Base-by-base conservation (phyloP, 2,113 vertebrate genomes). In the Ictidomys tridecemlineatus region DNA sequence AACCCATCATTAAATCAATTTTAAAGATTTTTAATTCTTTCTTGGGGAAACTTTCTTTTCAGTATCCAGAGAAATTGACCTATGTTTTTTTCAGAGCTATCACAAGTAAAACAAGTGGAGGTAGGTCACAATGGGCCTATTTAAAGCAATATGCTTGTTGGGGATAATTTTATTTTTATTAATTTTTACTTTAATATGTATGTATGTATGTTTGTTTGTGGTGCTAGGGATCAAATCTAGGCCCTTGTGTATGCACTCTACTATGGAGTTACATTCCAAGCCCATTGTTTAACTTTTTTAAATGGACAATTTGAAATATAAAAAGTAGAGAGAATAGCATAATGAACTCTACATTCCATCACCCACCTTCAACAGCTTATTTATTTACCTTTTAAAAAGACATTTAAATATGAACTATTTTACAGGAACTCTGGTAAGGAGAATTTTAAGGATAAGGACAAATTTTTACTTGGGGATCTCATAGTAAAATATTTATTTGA, bases 391-490 rank as follows among this genome's bases (percentile, higher is more conserved):
- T 85, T 30, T 39, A 58, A 76, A 61, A 53, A 63, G 22, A 20
- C 20, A 74, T 94, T 70, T 89, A 72, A 78, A 34, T 45, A n/a
- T 85, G 20, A 28, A 63, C 26, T 69, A 8, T 91, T 78, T 96
- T 37, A 58, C 32, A 26, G 63, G 48, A 11, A 79, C 73, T n/a
- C 34, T 93, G 37, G 32, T 79, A 61, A 67, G 83, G 17, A 56
- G 42, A 78, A 74, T 95, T 89, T 89, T 86, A 94, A 91, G 82
- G 45, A 79, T 74, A 12, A 95, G 65, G 13, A 0, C 6, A 78
- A 63, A 34, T 79, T 96, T 93, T 83, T 73, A 92, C 24, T 18
- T 45, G 39, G n/a, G 45, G 22, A 7, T 61, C 28, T 92, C 4
- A 58, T 58, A 51, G 11, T 22, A 94, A 65, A 80, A 5, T 45